Percentiles rank a stretch among this genome's conserved stretches.
phyloP scores from a whole-genome alignment of 2,797 vertebrate species.

The Cephalopachus bancanus region DNA sequence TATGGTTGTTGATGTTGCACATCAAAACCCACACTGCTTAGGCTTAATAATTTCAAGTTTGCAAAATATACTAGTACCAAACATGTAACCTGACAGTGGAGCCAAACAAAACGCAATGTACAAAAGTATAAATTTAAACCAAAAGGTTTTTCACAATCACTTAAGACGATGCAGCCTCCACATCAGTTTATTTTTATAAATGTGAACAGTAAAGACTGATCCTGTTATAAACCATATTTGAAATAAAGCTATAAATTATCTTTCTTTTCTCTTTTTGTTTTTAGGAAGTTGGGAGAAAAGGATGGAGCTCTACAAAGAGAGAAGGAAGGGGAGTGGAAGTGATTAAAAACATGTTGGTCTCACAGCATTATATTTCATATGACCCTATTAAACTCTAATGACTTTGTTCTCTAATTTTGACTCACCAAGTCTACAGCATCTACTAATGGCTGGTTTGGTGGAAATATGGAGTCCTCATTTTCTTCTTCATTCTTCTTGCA shows the following conservation, averaged over 20 bases:
- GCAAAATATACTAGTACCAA: not conserved
- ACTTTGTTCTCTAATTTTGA: not conserved
- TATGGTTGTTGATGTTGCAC: not conserved
- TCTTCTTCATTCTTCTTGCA: slow-evolving; percentile 81
- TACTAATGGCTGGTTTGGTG: slow-evolving; percentile 70
- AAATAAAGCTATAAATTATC: not conserved
- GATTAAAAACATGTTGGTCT: rapidly evolving
- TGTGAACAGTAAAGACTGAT: not conserved
- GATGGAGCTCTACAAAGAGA: not conserved
- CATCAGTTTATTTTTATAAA: not conserved
- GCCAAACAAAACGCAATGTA: not conserved
- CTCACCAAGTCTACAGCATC: slow-evolving; percentile 90
- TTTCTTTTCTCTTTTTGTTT: not conserved
- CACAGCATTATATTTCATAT: rapidly evolving
- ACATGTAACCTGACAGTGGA: not conserved
- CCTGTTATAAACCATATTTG: not conserved
- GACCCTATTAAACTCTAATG: not conserved
- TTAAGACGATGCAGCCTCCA: not conserved
- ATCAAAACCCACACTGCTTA: not conserved
- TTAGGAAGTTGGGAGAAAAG: not conserved
- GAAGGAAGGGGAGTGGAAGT: not conserved
- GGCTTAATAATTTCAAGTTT: not conserved
- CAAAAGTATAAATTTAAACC: not conserved
- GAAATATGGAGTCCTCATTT: slow-evolving; percentile 80
- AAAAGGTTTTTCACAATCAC: not conserved